Conservation (phyloP, 2,113 vertebrate genomes). For the Columbina picui region DNA sequence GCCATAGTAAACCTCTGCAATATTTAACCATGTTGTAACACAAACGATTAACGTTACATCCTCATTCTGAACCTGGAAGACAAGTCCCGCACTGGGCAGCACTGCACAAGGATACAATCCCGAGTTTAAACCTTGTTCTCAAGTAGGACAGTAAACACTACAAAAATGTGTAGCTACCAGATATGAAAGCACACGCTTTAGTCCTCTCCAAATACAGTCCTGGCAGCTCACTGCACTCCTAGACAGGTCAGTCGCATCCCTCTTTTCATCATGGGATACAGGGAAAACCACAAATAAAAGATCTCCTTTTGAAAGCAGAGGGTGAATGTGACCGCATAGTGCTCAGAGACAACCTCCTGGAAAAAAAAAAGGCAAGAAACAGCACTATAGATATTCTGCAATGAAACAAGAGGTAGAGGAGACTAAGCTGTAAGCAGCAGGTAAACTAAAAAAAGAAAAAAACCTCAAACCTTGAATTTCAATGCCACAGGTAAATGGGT, state of each 20-base stretch:
- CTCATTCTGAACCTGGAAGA: not conserved
- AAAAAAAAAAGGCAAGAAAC: not conserved
- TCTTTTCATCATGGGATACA: not conserved
- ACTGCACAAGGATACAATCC: not conserved
- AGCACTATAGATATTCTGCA: not conserved
- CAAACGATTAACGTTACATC: not conserved
- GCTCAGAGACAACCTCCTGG: not conserved
- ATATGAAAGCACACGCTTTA: not conserved
- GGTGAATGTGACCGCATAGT: not conserved
- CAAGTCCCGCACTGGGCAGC: not conserved
- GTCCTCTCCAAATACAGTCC: not conserved
- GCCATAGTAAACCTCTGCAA: not conserved
- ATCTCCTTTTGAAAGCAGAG: not conserved
- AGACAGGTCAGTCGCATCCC: not conserved
- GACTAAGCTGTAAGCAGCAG: not conserved
- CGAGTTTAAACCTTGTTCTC: not conserved
- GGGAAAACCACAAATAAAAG: not conserved
- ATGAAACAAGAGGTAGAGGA: not conserved
- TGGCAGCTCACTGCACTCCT: not conserved
- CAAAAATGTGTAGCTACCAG: not conserved
- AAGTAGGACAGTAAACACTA: not conserved
- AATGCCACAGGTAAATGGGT: not conserved
- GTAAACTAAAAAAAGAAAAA: not conserved
- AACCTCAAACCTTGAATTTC: not conserved
- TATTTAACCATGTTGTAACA: not conserved